Conservation (phyloP, 2,888 invertebrate species). For the Ochropacha duplaris region DNA sequence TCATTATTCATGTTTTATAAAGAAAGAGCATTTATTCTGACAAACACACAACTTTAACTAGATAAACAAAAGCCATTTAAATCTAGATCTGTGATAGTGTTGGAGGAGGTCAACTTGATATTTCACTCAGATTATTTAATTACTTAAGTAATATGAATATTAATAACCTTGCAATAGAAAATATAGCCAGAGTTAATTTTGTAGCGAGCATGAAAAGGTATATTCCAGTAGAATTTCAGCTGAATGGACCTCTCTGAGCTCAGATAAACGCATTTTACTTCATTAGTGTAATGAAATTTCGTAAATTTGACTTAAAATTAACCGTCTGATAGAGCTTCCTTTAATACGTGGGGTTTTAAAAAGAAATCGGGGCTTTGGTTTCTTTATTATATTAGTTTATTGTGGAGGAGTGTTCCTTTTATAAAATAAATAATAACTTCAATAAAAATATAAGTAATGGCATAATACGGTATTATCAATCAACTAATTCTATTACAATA, state of each 20-base stretch:
- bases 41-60: no score
- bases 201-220: slow-evolving; percentile 35
- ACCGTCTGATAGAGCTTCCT: slow-evolving; percentile 59
- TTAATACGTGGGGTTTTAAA: slow-evolving; percentile 59
- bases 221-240: slow-evolving; percentile 36
- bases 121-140: neutral
- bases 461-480: no score
- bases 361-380: slow-evolving; percentile 52
- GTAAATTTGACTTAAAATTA: slow-evolving; percentile 67
- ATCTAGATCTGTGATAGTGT: no score
- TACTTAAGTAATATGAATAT: neutral
- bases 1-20: no score
- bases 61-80: no score
- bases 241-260: slow-evolving; percentile 39
- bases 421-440: neutral
- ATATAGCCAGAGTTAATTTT: slow-evolving; percentile 26
- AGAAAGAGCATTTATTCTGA: no score
- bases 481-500: no score
- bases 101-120: no score
- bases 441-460: no score
- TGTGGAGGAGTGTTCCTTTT: slow-evolving; percentile 26
- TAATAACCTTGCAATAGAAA: neutral
- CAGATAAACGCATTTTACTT: slow-evolving; percentile 63
- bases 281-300: slow-evolving; percentile 75
- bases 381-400: slow-evolving; percentile 8